Percentiles rank a stretch among this genome's conserved stretches.
Evolutionary conservation across 2,797 vertebrate genomes (phyloP).

Genomic region (Tokudaia tokunoshimensis): DNA sequence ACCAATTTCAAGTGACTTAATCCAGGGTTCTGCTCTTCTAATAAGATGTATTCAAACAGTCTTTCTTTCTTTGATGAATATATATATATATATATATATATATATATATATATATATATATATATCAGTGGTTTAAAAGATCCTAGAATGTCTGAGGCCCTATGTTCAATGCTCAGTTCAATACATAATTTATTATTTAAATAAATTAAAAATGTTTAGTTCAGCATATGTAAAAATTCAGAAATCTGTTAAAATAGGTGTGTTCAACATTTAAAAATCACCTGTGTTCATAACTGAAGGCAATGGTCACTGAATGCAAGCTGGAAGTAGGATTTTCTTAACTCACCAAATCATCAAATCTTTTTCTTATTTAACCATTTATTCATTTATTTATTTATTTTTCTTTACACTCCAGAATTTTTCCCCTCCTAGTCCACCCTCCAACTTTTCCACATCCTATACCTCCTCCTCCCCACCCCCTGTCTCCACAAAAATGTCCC

Average conservation of each 20-base stretch:
- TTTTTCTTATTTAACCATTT: no score
- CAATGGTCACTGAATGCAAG: background rate
- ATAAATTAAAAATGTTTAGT: background rate
- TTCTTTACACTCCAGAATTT: no score
- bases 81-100: background rate
- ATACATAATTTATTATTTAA: background rate
- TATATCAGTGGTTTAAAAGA: background rate
- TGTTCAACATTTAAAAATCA: background rate
- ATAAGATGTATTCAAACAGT: background rate
- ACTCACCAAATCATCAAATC: no score
- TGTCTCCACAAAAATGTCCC: no score
- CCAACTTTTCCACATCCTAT: no score
- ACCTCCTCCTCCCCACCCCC: no score
- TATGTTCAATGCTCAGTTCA: background rate
- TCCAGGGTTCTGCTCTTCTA: background rate
- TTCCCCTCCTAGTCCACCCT: no score
- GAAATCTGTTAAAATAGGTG: background rate
- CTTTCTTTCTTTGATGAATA: background rate
- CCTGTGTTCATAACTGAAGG: background rate
- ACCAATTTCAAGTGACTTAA: conserved; percentile 49
- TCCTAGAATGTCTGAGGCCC: background rate
- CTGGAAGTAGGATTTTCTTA: background rate
- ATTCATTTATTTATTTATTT: no score
- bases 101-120: background rate
- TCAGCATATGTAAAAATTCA: background rate